These are phyloP conservation scores for Tokudaia tokunoshimensis DNA, from an alignment of 2,797 vertebrate genomes.

Conservation along the genomic window DNA sequence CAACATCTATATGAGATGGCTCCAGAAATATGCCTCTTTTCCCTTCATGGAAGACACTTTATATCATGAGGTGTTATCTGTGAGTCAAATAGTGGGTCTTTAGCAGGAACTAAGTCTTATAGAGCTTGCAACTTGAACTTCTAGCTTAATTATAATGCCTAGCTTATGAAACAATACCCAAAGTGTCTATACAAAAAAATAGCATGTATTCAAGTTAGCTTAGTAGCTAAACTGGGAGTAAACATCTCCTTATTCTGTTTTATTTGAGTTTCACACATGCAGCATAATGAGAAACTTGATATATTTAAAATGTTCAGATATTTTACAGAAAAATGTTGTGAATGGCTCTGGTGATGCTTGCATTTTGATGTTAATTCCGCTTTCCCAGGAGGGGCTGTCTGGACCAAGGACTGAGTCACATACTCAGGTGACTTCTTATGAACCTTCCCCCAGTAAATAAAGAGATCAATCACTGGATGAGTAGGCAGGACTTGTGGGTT, in stretches of 20 bases:
- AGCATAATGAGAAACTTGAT: neutral
- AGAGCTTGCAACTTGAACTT: neutral
- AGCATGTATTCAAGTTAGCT: neutral
- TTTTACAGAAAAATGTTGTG: neutral
- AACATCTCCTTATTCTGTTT: neutral
- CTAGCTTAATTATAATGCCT: neutral
- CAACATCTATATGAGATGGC: too few relatives aligned
- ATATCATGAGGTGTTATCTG: accelerated
- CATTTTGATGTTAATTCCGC: too few relatives aligned
- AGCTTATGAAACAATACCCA: neutral
- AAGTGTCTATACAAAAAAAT: neutral
- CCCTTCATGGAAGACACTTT: accelerated
- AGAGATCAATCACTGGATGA: too few relatives aligned
- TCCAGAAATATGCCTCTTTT: neutral
- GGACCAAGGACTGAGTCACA: too few relatives aligned
- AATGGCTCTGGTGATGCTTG: too few relatives aligned
- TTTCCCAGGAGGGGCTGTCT: too few relatives aligned
- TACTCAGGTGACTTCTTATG: too few relatives aligned
- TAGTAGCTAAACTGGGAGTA: neutral
- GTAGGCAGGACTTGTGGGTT: too few relatives aligned
- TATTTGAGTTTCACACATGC: neutral
- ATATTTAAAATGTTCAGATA: neutral
- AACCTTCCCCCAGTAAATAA: too few relatives aligned
- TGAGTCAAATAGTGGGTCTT: neutral
- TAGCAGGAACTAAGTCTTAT: too few relatives aligned